phyloP scores from a whole-genome alignment of 2,113 vertebrate genomes.

The Pogonocichla stellata region DNA sequence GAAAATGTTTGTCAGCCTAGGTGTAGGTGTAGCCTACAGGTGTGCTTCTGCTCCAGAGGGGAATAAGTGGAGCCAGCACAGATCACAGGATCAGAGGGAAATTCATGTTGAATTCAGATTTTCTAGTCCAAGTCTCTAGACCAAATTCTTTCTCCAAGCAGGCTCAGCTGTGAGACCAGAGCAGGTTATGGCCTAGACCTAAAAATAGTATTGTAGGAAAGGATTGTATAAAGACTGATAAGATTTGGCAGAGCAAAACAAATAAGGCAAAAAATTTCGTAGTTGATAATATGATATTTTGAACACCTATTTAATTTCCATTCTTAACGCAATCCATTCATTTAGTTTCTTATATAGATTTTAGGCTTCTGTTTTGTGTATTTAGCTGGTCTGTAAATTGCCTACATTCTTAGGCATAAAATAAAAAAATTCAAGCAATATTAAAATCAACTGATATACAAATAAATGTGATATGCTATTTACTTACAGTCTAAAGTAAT shows the following conservation, averaged over 20 bases:
- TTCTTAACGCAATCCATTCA: background rate
- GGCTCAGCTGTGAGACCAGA: background rate
- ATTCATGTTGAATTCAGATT: background rate
- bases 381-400: background rate
- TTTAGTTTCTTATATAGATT: background rate
- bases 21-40: no score
- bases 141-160: background rate
- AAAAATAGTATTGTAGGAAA: background rate
- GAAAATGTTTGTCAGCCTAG: background rate
- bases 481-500: background rate
- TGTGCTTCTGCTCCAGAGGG: rapidly evolving
- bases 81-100: background rate
- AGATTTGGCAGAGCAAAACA: background rate
- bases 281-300: background rate
- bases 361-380: background rate
- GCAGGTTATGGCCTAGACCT: background rate
- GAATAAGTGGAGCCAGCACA: background rate
- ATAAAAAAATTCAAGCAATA: background rate
- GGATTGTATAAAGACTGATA: background rate
- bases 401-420: background rate
- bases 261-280: background rate
- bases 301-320: background rate
- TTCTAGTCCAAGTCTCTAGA: background rate
- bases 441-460: background rate
- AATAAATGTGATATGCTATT: background rate